A percentile compares a stretch with the other conserved stretches of the same genome.
phyloP scores from a whole-genome alignment of 2,888 invertebrate species.

The Agrotis ipsilon region DNA sequence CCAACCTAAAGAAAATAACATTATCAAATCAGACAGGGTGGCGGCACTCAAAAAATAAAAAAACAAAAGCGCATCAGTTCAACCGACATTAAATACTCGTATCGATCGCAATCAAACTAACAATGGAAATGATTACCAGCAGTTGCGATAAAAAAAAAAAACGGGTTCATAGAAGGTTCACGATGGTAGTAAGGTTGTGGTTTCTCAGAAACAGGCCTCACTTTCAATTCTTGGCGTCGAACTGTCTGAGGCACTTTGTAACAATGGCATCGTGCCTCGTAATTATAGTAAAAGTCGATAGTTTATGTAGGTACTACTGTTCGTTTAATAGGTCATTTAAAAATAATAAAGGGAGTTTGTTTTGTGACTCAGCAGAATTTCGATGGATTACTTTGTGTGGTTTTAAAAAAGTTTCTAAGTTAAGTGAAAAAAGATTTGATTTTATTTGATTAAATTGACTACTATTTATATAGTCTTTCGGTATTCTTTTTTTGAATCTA shows the following conservation, averaged over 20 bases:
- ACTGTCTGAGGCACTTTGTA: slow-evolving; percentile 68
- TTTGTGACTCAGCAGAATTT: slow-evolving; percentile 42
- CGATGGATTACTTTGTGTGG: not conserved
- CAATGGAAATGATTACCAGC: slow-evolving; percentile 32
- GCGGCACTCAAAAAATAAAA: slow-evolving; percentile 6
- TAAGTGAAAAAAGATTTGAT: not conserved
- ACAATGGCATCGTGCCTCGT: slow-evolving; percentile 41
- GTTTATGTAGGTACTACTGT: slow-evolving; percentile 24
- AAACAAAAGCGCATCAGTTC: not conserved
- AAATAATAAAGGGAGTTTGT: slow-evolving; percentile 23
- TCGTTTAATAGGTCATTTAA: slow-evolving; percentile 37
- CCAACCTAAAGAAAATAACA: no score
- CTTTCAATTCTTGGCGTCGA: slow-evolving; percentile 76
- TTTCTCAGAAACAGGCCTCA: slow-evolving; percentile 69
- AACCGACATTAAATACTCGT: slow-evolving; percentile 1
- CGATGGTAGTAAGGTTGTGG: slow-evolving; percentile 31
- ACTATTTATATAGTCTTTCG: not conserved
- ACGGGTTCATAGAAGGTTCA: slow-evolving; percentile 35
- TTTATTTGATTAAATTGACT: not conserved
- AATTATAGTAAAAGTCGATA: slow-evolving; percentile 50
- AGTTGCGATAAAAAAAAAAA: slow-evolving; percentile 43
- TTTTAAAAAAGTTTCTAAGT: not conserved
- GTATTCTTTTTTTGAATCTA: not conserved
- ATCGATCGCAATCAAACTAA: slow-evolving; percentile 40
- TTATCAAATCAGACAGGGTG: not conserved